Evolutionary conservation across 1,140 invertebrate genomes (phyloP).

Genomic region (Zophobas atratus): DNA sequence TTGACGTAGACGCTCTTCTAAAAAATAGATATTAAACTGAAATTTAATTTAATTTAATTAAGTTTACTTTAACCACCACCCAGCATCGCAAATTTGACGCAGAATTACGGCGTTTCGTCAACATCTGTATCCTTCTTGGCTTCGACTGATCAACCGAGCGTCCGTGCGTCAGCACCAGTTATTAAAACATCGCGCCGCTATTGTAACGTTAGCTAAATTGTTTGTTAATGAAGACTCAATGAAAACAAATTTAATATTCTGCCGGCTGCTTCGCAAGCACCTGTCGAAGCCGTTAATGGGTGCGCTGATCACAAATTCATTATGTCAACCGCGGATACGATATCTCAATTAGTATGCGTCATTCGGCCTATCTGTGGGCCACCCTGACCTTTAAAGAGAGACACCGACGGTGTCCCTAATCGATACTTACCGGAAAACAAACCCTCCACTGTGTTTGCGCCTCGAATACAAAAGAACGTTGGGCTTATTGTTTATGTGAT

Average conservation of each 20-base stretch:
- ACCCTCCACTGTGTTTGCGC: conserved; percentile 15
- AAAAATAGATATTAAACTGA: too few species aligned
- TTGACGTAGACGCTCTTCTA: too few species aligned
- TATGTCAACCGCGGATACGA: conserved; percentile 58
- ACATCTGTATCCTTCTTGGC: too few species aligned
- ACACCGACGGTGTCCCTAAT: conserved; percentile 21
- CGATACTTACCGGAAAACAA: conserved; percentile 38
- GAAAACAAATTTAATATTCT: conserved; percentile 52
- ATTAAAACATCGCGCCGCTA: conserved; percentile 29
- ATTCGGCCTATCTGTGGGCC: conserved; percentile 44
- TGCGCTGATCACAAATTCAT: conserved; percentile 58
- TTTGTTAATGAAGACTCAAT: conserved; percentile 53
- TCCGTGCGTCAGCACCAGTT: background rate
- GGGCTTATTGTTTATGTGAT: too few species aligned
- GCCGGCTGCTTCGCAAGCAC: conserved; percentile 46
- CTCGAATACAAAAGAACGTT: background rate
- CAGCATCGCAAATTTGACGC: too few species aligned
- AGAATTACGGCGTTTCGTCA: too few species aligned
- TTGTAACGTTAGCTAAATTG: conserved; percentile 43
- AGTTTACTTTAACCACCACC: too few species aligned
- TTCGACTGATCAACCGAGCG: background rate
- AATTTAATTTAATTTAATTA: too few species aligned
- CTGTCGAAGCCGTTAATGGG: conserved; percentile 57
- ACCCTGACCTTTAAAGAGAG: conserved; percentile 47
- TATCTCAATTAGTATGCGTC: conserved; percentile 59